A percentile compares a stretch with the other conserved stretches of the same genome.
Evolutionary conservation across 2,888 invertebrate genomes (phyloP).

Genomic region (Drosophila niveifrons): DNA sequence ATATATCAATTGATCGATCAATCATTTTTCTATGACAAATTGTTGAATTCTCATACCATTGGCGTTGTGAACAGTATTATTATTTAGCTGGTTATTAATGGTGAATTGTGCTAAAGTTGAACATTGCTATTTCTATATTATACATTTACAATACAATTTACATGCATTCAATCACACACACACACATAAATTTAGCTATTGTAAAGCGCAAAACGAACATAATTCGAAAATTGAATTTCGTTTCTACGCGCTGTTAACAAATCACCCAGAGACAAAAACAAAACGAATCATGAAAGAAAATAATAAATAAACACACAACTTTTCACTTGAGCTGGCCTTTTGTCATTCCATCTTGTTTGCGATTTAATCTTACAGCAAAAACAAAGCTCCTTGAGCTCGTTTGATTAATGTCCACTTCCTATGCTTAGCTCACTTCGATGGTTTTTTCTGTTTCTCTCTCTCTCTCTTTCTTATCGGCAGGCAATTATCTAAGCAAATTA

Average conservation of each 20-base stretch:
- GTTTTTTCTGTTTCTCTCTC: constrained; percentile 41
- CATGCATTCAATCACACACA: constrained; percentile 36
- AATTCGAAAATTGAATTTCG: constrained; percentile 60
- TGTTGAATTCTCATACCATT: constrained; percentile 67
- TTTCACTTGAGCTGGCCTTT: constrained; percentile 53
- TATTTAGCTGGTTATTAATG: constrained; percentile 68
- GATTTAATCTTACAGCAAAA: constrained; percentile 12
- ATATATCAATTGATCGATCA: constrained; percentile 58
- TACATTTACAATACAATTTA: constrained; percentile 28
- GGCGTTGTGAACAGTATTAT: constrained; percentile 79
- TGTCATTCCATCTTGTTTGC: constrained; percentile 42
- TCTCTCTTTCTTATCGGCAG: constrained; percentile 55
- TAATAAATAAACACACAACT: constrained; percentile 51
- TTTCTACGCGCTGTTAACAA: constrained; percentile 65
- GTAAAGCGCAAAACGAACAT: constrained; percentile 37
- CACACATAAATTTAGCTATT: constrained; percentile 38
- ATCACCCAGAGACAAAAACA: constrained; percentile 47
- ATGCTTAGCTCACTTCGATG: constrained; percentile 10
- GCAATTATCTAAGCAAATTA: constrained; percentile 71
- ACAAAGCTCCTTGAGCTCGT: constrained; percentile 25
- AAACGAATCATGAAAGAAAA: constrained; percentile 18
- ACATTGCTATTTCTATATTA: constrained; percentile 57
- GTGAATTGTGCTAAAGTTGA: constrained; percentile 59
- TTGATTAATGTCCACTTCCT: constrained; percentile 58
- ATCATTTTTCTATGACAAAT: constrained; percentile 60